Percentiles rank a stretch among this genome's conserved stretches.
phyloP scores from a whole-genome alignment of 1,140 invertebrate species.

The Lepidurus couesii region DNA sequence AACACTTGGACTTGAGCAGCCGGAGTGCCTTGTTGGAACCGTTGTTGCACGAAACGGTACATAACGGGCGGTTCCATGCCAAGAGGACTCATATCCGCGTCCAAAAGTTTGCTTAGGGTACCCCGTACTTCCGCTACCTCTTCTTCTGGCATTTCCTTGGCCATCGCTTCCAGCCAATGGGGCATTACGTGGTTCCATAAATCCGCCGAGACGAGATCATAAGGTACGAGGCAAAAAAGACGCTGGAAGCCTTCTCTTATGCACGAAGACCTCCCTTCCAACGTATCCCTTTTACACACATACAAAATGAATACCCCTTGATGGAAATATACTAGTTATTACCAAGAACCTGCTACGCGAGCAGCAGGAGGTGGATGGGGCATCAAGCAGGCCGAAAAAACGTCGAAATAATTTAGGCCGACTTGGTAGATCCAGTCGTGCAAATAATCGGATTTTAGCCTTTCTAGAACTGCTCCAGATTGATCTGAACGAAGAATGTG shows the following conservation, averaged over 20 bases:
- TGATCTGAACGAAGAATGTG: conserved; percentile 54
- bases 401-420: conserved; percentile 76
- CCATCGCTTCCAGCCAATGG: conserved; percentile 96
- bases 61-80: conserved; percentile 89
- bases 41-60: conserved; percentile 86
- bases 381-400: conserved; percentile 76
- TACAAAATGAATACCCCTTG: not conserved
- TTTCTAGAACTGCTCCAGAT: conserved; percentile 77
- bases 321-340: conserved; percentile 35
- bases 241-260: conserved; percentile 88
- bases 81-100: conserved; percentile 89
- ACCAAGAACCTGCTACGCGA: conserved; percentile 89
- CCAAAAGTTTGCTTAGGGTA: conserved; percentile 90
- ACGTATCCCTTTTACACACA: conserved; percentile 63
- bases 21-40: conserved; percentile 76
- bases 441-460: conserved; percentile 88
- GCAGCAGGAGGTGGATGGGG: conserved; percentile 85
- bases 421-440: conserved; percentile 85
- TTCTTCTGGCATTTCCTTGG: conserved; percentile 87
- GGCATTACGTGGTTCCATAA: conserved; percentile 98
- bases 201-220: conserved; percentile 91
- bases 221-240: conserved; percentile 92
- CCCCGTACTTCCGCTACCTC: conserved; percentile 87
- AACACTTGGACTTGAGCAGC: conserved; percentile 89
- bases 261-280: conserved; percentile 83